These are phyloP conservation scores for Koerneria pararmatus DNA, from an alignment of 2,888 invertebrate genomes.

Conservation along the genomic window DNA sequence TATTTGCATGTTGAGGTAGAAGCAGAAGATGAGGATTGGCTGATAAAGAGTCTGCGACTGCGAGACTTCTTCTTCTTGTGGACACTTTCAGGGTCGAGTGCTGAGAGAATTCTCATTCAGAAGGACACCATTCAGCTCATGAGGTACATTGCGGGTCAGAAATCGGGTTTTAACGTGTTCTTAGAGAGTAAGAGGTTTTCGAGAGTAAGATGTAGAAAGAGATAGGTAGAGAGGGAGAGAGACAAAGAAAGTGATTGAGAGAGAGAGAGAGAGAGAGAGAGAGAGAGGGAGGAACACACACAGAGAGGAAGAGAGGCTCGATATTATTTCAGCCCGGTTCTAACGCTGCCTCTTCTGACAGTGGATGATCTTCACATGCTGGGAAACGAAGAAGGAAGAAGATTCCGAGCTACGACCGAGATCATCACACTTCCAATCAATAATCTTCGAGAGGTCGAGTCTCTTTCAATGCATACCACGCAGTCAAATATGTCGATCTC, in stretches of 20 bases:
- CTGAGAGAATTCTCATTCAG: slow-evolving; percentile 65
- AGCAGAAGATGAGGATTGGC: no score
- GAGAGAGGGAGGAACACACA: no score
- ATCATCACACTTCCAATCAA: slow-evolving; percentile 20
- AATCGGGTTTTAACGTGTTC: neutral
- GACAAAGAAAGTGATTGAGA: no score
- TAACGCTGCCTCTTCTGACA: slow-evolving; percentile 9
- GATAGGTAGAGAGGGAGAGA: no score
- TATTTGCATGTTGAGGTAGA: slow-evolving; percentile 11
- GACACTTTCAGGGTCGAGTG: slow-evolving; percentile 91
- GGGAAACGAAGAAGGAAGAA: slow-evolving; percentile 20
- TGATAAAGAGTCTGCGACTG: slow-evolving; percentile 64
- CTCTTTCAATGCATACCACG: neutral
- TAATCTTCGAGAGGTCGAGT: slow-evolving; percentile 23
- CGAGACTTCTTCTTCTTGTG: slow-evolving; percentile 87
- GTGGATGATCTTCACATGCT: slow-evolving; percentile 16
- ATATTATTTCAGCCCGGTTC: no score
- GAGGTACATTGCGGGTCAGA: neutral
- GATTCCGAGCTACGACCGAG: neutral
- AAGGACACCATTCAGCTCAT: no score
- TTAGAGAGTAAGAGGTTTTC: slow-evolving; percentile 12
- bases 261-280: neutral
- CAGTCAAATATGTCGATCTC: no score
- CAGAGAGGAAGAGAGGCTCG: no score
- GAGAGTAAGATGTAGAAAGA: no score